A percentile compares a stretch with the other conserved stretches of the same genome.
Conservation (phyloP, 2,797 vertebrate species). For the Babyrousa celebensis region DNA sequence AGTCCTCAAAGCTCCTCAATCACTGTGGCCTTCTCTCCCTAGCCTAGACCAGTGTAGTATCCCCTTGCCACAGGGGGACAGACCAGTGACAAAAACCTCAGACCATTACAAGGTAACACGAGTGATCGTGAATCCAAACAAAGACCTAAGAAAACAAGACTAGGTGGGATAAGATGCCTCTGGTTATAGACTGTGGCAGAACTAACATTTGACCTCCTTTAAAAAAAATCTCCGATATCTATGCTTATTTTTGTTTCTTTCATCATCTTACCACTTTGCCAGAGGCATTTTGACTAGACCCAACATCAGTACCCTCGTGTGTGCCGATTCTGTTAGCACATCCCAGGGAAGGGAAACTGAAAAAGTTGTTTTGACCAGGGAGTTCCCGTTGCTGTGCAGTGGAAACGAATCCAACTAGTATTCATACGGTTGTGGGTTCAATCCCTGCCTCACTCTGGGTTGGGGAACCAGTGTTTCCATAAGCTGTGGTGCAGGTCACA, state of each 20-base stretch:
- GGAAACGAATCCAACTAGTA: too few species aligned
- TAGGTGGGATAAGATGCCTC: background rate
- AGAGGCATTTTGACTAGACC: background rate
- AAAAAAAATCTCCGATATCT: background rate
- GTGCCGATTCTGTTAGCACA: background rate
- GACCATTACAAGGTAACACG: background rate
- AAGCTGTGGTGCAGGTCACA: too few species aligned
- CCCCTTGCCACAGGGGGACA: background rate
- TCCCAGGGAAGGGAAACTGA: background rate
- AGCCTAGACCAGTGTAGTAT: background rate
- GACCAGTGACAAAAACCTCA: background rate
- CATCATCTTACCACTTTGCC: background rate
- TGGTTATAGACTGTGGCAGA: background rate
- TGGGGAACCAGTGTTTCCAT: too few species aligned
- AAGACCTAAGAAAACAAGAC: background rate
- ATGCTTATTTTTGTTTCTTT: background rate
- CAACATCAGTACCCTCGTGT: background rate
- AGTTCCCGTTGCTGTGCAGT: too few species aligned
- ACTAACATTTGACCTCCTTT: background rate
- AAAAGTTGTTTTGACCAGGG: background rate
- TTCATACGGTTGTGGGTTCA: too few species aligned
- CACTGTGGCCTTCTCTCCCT: conserved; percentile 63
- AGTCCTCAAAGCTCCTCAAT: background rate
- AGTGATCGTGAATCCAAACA: background rate
- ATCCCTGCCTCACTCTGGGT: too few species aligned